These are phyloP conservation scores for Agonopterix alstromeriana DNA, from an alignment of 2,888 invertebrate genomes.

Conservation along the genomic window DNA sequence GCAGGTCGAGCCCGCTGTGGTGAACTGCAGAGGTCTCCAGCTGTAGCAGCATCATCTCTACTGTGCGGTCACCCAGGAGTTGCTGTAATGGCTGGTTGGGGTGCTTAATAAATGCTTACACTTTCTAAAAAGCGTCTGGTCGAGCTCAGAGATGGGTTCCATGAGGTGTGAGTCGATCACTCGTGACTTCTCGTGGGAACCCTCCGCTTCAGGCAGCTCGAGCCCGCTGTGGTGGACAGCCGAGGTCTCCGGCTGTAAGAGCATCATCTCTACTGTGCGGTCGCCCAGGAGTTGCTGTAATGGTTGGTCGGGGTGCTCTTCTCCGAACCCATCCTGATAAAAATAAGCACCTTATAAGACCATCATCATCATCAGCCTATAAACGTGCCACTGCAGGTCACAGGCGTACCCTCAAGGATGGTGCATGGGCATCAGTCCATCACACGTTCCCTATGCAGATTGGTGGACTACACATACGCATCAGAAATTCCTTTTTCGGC, in stretches of 20 bases:
- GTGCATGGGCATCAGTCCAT: no score
- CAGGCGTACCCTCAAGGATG: no score
- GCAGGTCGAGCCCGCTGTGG: constrained; percentile 30
- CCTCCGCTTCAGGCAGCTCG: constrained; percentile 26
- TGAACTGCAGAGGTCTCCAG: constrained; percentile 24
- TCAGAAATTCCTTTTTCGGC: no score
- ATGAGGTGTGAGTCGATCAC: constrained; percentile 30
- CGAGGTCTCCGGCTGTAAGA: constrained; percentile 26
- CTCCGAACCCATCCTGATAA: constrained; percentile 57
- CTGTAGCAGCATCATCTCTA: constrained; percentile 46
- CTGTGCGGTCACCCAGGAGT: constrained; percentile 37
- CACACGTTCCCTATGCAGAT: no score
- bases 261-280: constrained; percentile 50
- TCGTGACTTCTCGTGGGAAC: constrained; percentile 34
- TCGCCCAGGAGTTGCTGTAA: constrained; percentile 35
- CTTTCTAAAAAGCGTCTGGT: constrained; percentile 44
- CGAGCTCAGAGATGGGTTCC: constrained; percentile 48
- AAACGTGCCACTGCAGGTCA: no score
- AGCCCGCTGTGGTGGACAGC: constrained; percentile 31
- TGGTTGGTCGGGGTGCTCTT: constrained; percentile 43
- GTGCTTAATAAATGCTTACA: constrained; percentile 53
- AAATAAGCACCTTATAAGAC: no score
- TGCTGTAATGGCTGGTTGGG: constrained; percentile 35
- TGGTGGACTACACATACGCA: no score
- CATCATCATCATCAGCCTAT: no score